Evolutionary conservation across 1,140 invertebrate species (phyloP), one percentile per base, ranked within the genome.

Genomic region (Drosophila ambigua): DNA sequence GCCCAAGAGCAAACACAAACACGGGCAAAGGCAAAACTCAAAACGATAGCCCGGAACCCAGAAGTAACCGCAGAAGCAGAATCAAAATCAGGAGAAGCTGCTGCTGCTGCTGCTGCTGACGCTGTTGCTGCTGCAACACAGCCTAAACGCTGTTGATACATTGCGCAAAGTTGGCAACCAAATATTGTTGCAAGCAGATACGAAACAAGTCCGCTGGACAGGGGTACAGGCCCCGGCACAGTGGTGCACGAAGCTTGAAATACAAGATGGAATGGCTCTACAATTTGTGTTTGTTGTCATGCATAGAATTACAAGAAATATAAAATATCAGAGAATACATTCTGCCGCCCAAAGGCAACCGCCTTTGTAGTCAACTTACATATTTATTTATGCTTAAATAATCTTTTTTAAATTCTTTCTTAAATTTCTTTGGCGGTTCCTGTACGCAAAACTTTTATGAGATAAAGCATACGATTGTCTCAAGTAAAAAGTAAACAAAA

Each of bases 71-170:
- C 54, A 55, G 46, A 45, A 39, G 52, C 44, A 63, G 54, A 46
- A 68, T 46, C 59, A 60, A 41, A 49, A 66, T 63, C 48, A 58
- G 39, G 20, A 54, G 57, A 67, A 67, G 49, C 43, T 51, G 64
- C 48, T 54, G 46, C 39, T 58, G 76, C 71, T 41, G 45, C 52
- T 46, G 26, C 71, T 16, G 16, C 16, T 16, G 16, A 67, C 20
- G 20, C 1, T 20, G 20, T 20, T 50, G n/a, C 57, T 63, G 53
- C 59, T 39, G 57, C 66, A 64, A 39, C 67, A 61, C 82, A 81
- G 76, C 61, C 79, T 87, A 87, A 87, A 88, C 58, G 82, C 63
- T 87, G 82, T 87, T 88, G 82, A 79, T 72, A 78, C 78, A 82
- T 74, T 77, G 74, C 35, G 82, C 73, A 76, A 82, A 76, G 83